Conservation (phyloP, 2,888 invertebrate genomes). For the Drosophila birchii region DNA sequence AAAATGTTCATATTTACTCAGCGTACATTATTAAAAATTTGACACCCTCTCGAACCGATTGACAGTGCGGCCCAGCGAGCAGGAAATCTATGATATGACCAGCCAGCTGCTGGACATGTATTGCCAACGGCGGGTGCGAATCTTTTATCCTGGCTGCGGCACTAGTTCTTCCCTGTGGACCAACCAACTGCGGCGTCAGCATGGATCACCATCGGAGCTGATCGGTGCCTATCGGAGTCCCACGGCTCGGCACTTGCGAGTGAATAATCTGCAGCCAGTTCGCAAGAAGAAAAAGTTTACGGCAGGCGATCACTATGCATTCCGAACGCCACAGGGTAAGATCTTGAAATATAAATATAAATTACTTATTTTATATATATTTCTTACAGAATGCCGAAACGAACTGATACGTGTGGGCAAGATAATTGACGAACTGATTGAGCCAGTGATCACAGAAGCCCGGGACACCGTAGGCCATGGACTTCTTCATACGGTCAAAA, state of each 20-base stretch:
- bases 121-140: constrained; percentile 75
- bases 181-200: constrained; percentile 74
- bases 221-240: constrained; percentile 80
- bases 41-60: constrained; percentile 21
- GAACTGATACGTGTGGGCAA: constrained; percentile 82
- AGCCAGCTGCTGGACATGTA: constrained; percentile 79
- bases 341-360: neutral
- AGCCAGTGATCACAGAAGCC: constrained; percentile 70
- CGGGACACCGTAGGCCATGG: constrained; percentile 51
- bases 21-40: constrained; percentile 71
- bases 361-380: neutral
- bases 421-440: constrained; percentile 83
- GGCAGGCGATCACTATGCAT: constrained; percentile 81
- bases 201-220: constrained; percentile 79
- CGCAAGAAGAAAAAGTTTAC: constrained; percentile 64
- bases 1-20: constrained; percentile 66
- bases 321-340: constrained; percentile 82
- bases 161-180: constrained; percentile 80
- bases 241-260: constrained; percentile 69
- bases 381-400: constrained; percentile 76
- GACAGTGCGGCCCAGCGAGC: constrained; percentile 81
- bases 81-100: constrained; percentile 80
- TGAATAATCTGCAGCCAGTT: constrained; percentile 54
- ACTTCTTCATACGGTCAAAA: neutral
- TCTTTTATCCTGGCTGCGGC: constrained; percentile 80